Conservation (phyloP, 1,140 invertebrate species). For the Lucilia cuprina region DNA sequence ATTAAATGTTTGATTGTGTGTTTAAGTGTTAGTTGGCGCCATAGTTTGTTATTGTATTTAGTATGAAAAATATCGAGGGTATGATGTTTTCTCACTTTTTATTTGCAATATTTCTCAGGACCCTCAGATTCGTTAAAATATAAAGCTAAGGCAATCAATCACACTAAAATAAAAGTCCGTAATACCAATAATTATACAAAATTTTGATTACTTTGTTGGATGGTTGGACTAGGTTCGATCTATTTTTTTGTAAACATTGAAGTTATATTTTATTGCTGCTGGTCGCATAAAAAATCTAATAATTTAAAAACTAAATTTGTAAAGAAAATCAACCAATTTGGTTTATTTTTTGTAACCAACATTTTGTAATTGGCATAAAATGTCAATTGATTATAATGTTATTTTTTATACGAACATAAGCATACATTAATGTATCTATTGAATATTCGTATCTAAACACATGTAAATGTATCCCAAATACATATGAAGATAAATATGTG, state of each 20-base stretch:
- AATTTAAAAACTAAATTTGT: not conserved
- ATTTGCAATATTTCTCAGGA: not conserved
- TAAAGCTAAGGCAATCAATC: too few species aligned
- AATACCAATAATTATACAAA: not conserved
- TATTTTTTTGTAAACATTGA: not conserved
- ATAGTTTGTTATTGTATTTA: not conserved
- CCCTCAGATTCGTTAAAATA: too few species aligned
- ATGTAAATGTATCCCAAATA: not conserved
- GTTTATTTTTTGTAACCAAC: not conserved
- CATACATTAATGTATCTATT: not conserved
- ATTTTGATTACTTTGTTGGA: not conserved
- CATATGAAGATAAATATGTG: not conserved
- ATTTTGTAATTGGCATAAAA: conserved; percentile 18
- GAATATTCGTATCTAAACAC: not conserved
- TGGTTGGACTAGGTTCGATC: not conserved
- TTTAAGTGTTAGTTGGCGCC: not conserved
- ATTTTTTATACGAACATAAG: not conserved
- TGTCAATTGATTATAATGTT: conserved; percentile 18
- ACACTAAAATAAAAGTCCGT: too few species aligned
- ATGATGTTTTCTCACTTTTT: not conserved
- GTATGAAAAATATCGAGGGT: not conserved
- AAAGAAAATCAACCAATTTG: not conserved
- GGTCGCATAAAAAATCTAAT: not conserved
- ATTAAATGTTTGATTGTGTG: not conserved
- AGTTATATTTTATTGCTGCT: too few species aligned